Conservation (phyloP, 2,113 vertebrate genomes). For the Ciconia stormi region DNA sequence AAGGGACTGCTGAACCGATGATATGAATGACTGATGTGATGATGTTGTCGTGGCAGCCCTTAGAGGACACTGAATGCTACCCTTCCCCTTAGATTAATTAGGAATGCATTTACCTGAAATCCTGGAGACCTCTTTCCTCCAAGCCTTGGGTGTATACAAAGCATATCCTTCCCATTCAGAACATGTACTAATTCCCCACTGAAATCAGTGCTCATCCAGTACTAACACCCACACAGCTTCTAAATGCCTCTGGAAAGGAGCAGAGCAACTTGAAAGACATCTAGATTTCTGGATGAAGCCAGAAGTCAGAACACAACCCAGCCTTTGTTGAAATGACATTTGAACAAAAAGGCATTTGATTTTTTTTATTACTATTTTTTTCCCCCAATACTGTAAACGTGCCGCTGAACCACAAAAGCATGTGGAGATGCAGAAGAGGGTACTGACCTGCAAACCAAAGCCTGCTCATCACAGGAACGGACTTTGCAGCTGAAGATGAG, state of each 20-base stretch:
- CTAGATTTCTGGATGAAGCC: neutral
- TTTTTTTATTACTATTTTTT: no score
- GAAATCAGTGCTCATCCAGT: neutral
- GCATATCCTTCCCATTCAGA: conserved; percentile 40
- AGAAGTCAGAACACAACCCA: neutral
- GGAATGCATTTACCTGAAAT: conserved; percentile 15
- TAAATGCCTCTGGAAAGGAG: neutral
- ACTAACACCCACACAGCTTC: neutral
- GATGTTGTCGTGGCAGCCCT: neutral
- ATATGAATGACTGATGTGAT: rapidly evolving
- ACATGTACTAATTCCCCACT: conserved; percentile 28
- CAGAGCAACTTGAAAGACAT: neutral
- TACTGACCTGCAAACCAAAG: neutral
- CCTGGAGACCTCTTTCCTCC: conserved; percentile 26
- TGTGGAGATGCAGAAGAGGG: neutral
- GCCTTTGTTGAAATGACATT: neutral
- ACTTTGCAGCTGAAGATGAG: neutral
- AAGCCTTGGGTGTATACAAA: neutral
- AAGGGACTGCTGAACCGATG: neutral
- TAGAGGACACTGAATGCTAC: neutral
- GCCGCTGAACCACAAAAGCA: neutral
- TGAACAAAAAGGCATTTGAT: neutral
- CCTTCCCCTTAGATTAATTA: conserved; percentile 46
- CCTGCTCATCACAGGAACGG: neutral
- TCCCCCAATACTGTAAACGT: neutral